Percentiles rank a stretch among this genome's conserved stretches.
These are phyloP conservation scores for Machimus atricapillus DNA, from an alignment of 2,888 invertebrate genomes.

Conservation along the genomic window DNA sequence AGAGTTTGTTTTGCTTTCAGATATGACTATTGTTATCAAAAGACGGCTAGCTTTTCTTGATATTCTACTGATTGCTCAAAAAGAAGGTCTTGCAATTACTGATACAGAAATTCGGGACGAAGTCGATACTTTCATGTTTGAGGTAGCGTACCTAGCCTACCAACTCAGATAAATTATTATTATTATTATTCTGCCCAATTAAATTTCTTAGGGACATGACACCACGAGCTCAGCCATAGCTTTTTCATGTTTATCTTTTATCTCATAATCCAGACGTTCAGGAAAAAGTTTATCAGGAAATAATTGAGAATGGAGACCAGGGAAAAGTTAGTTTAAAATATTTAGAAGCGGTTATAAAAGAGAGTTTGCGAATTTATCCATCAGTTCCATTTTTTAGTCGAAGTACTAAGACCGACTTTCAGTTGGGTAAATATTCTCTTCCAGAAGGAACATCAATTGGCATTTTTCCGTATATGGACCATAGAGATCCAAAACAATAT, in stretches of 20 bases:
- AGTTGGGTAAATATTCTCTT: conserved; percentile 58
- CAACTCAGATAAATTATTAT: neutral
- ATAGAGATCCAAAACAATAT: conserved; percentile 63
- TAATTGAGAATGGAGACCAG: conserved; percentile 56
- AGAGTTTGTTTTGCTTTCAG: neutral
- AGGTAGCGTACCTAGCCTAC: conserved; percentile 47
- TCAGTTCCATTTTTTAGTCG: conserved; percentile 65
- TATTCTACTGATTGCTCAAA: conserved; percentile 63
- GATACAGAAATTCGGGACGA: conserved; percentile 66
- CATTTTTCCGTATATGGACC: conserved; percentile 62
- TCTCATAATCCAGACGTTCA: conserved; percentile 64
- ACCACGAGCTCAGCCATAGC: conserved; percentile 66
- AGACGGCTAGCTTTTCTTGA: conserved; percentile 64
- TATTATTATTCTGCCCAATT: conserved; percentile 38
- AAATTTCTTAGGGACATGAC: conserved; percentile 62
- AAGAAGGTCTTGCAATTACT: conserved; percentile 60
- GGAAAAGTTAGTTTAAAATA: conserved; percentile 63
- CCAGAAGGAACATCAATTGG: conserved; percentile 61
- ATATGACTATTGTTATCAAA: conserved; percentile 53
- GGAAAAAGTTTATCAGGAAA: conserved; percentile 53
- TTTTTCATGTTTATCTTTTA: conserved; percentile 64
- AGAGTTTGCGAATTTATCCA: conserved; percentile 66
- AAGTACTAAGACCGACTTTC: conserved; percentile 61
- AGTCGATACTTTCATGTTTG: conserved; percentile 69
- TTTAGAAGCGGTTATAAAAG: conserved; percentile 68